Conservation (phyloP, 2,113 vertebrate species). For the Oncorhynchus gorbuscha region DNA sequence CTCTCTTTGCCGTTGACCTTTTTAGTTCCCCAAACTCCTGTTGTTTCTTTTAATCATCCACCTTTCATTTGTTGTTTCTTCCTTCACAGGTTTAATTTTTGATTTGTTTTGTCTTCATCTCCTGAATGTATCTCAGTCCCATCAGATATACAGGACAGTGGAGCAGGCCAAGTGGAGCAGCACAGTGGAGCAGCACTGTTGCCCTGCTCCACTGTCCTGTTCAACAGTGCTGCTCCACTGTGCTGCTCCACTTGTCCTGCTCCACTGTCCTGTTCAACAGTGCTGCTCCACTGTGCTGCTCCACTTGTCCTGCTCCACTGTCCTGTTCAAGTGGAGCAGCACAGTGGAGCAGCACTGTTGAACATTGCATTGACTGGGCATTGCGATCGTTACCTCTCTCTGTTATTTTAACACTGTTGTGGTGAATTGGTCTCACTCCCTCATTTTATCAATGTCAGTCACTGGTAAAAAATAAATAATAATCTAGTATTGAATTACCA, state of each 20-base stretch:
- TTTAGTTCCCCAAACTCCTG: background rate
- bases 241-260: too few species aligned
- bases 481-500: slow-evolving; percentile 46
- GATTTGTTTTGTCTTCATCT: background rate
- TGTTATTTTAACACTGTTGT: slow-evolving; percentile 14
- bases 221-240: too few species aligned
- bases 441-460: slow-evolving; percentile 48
- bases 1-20: slow-evolving; percentile 1
- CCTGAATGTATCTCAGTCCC: background rate
- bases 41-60: background rate
- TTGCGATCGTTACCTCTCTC: slow-evolving; percentile 13
- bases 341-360: too few species aligned
- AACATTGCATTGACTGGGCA: background rate
- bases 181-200: background rate
- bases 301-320: too few species aligned
- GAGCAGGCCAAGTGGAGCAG: background rate
- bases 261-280: too few species aligned
- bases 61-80: background rate
- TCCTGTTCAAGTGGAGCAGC: too few species aligned
- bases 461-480: slow-evolving; percentile 26
- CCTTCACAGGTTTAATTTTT: background rate
- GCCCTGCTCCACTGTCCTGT: too few species aligned
- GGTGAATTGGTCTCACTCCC: slow-evolving; percentile 24
- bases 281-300: too few species aligned
- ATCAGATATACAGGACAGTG: background rate